Evolutionary conservation across 2,888 invertebrate species (phyloP).

Genomic region (Yponomeuta evonymella): DNA sequence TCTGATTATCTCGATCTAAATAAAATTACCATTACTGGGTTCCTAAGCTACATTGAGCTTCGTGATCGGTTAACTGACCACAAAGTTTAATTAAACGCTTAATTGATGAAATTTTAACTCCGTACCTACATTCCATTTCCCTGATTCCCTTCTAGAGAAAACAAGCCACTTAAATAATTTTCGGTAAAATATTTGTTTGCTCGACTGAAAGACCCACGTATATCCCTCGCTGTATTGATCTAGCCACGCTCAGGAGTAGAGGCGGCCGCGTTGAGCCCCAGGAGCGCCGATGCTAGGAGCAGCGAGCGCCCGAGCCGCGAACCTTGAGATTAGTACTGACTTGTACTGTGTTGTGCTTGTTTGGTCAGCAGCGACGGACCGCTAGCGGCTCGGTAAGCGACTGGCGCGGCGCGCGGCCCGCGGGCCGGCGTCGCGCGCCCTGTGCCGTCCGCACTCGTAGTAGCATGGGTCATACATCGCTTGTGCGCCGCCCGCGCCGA

Average conservation of each 20-base stretch:
- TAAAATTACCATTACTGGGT: neutral
- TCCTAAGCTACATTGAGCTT: neutral
- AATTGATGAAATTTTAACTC: neutral
- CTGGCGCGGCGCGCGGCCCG: conserved; percentile 17
- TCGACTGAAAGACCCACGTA: neutral
- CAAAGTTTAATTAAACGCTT: neutral
- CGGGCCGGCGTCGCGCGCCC: neutral
- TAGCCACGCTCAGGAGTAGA: conserved; percentile 12
- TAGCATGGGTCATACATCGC: conserved; percentile 75
- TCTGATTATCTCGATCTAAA: neutral
- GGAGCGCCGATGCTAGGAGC: conserved; percentile 23
- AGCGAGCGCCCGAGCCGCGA: conserved; percentile 30
- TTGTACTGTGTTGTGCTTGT: conserved; percentile 73
- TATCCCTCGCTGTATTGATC: neutral
- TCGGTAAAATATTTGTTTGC: neutral
- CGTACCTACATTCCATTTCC: neutral
- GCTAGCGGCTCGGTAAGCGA: conserved; percentile 74
- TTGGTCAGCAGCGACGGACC: conserved; percentile 76
- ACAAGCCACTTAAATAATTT: neutral
- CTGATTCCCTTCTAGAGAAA: neutral
- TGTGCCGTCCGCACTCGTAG: conserved; percentile 39
- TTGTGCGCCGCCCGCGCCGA: conserved; percentile 73
- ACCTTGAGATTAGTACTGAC: conserved; percentile 69
- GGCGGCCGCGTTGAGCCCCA: conserved; percentile 34
- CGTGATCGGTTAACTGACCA: neutral